Evolutionary conservation across 2,113 vertebrate species (phyloP), one percentile per base, ranked within the genome.

Genomic region (Neodon shergylaensis): DNA sequence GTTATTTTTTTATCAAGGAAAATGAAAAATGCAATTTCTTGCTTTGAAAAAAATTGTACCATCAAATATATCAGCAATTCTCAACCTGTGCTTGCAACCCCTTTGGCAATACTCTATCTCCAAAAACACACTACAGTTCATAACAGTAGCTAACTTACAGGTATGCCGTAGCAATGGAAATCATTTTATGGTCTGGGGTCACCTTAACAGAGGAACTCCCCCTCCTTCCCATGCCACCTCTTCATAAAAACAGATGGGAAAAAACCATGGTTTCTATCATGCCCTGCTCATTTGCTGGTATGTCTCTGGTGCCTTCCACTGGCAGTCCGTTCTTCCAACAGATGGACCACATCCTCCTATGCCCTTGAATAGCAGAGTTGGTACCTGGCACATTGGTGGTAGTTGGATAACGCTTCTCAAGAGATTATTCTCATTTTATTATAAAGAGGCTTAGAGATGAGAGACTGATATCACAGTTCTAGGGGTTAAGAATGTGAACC

Each of bases 291-390:
- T 16, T 9, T 42, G 12, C 72, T 49, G 9, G 7, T 61, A 52
- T 47, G 1, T n/a, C 13, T 74, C 61, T 58, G 6, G 12, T 66
- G 19, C 89, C 36, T 44, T 33, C 12, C 58, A 14, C 1, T 14
- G 66, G 70, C 21, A 63, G 2, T 1, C 4, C 16, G n/a, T 52
- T 47, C 65, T 39, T 44, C 28, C 7, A 76, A 2, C 10, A 42
- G 63, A 61, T 11, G 13, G 42, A 26, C 0, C 5, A 14, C 0
- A 0, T 33, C 26, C 73, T 65, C 3, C 22, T 26, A 54, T 0
- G n/a, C 8, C 42, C 13, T 28, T 17, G 42, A 70, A 82, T 17
- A 68, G 81, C 10, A 72, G 54, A 82, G 31, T 36, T 42, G n/a
- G 65, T 5, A 31, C 24, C 39, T 33, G 52, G 36, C 19, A 77